Conservation (phyloP, 1,140 invertebrate genomes). For the Micrasema longulum region DNA sequence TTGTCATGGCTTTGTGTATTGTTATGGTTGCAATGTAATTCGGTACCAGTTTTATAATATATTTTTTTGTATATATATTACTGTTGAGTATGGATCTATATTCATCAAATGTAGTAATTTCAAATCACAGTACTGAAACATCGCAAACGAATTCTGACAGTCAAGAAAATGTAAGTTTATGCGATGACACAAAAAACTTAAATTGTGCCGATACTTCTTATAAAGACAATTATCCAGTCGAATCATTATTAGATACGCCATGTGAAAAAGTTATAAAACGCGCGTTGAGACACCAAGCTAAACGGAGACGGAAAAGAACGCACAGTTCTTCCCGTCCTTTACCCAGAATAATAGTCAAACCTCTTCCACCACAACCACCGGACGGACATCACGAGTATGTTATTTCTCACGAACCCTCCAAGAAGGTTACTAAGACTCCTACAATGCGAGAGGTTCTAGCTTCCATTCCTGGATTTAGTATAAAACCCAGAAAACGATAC, state of each 20-base stretch:
- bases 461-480: conserved; percentile 90
- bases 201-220: conserved; percentile 25
- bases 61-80: conserved; percentile 10
- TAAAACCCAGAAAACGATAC: conserved; percentile 81
- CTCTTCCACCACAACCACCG: conserved; percentile 70
- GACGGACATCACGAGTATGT: conserved; percentile 59
- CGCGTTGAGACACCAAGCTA: conserved; percentile 82
- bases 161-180: conserved; percentile 36
- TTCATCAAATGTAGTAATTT: conserved; percentile 31
- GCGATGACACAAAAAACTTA: conserved; percentile 41
- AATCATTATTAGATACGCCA: conserved; percentile 20
- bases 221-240: conserved; percentile 11
- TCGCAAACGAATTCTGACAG: conserved; percentile 36
- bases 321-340: conserved; percentile 75
- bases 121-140: conserved; percentile 36
- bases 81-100: conserved; percentile 40
- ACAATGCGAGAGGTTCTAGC: conserved; percentile 90
- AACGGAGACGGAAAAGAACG: conserved; percentile 81
- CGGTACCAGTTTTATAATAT: conserved; percentile 15
- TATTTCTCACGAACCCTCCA: conserved; percentile 52
- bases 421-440: conserved; percentile 61
- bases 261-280: conserved; percentile 72
- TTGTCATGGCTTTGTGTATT: conserved; percentile 40
- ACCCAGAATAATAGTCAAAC: conserved; percentile 78
- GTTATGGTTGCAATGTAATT: conserved; percentile 36